Evolutionary conservation across 2,888 invertebrate genomes (phyloP).

Genomic region (Stenodera caucasica): DNA sequence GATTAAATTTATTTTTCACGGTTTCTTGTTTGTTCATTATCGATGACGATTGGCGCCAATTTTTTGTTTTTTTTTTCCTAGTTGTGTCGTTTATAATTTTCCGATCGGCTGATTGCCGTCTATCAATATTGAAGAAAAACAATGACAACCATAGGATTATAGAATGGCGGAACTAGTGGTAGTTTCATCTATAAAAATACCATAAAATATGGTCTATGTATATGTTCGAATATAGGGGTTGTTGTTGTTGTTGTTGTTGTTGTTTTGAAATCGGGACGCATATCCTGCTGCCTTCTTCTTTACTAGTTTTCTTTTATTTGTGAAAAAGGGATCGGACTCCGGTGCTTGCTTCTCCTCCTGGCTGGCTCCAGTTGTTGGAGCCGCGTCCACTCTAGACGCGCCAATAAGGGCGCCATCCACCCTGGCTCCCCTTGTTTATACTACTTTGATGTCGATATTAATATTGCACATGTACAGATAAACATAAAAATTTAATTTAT

Average conservation of each 20-base stretch:
- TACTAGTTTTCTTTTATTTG: conserved; percentile 22
- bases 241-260: conserved; percentile 35
- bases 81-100: conserved; percentile 23
- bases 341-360: conserved; percentile 37
- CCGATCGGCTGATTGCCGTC: conserved; percentile 17
- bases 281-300: conserved; percentile 32
- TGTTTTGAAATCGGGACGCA: conserved; percentile 38
- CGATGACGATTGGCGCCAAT: conserved; percentile 4
- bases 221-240: conserved; percentile 21
- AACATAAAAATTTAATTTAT: conserved; percentile 31
- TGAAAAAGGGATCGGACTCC: conserved; percentile 32
- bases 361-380: conserved; percentile 44
- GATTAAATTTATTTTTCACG: background rate
- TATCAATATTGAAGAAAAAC: conserved; percentile 27
- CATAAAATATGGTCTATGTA: conserved; percentile 34
- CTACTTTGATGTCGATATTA: conserved; percentile 48
- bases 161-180: conserved; percentile 12
- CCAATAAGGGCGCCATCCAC: conserved; percentile 43
- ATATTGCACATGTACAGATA: conserved; percentile 42
- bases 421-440: conserved; percentile 47
- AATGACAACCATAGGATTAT: conserved; percentile 11
- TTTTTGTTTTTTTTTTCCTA: conserved; percentile 6
- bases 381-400: conserved; percentile 48
- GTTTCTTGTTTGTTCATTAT: background rate
- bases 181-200: conserved; percentile 32